A percentile compares a stretch with the other conserved stretches of the same genome.
Conservation (phyloP, 1,140 invertebrate species). For the Cheumatopsyche charites region DNA sequence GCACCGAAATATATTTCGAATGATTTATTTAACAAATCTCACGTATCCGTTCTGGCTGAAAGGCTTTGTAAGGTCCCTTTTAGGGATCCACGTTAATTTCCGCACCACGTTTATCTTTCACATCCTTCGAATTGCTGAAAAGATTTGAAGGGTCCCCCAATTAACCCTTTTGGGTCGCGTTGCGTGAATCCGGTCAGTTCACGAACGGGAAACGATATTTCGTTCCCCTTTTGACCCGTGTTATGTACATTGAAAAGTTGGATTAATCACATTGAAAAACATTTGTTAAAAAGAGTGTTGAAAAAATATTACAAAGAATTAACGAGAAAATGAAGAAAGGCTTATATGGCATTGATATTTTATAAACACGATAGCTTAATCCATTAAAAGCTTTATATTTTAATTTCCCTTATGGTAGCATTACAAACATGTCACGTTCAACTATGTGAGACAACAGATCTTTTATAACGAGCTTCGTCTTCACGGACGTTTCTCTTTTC, state of each 20-base stretch:
- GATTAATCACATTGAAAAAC: not conserved
- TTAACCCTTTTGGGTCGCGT: conserved; percentile 17
- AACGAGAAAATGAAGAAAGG: too few species aligned
- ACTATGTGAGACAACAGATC: not conserved
- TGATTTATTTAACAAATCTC: conserved; percentile 5
- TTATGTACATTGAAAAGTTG: conserved; percentile 8
- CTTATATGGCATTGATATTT: too few species aligned
- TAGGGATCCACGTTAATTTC: conserved; percentile 16
- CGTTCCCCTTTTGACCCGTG: not conserved
- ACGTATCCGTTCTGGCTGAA: not conserved
- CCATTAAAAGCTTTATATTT: too few species aligned
- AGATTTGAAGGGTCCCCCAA: conserved; percentile 23
- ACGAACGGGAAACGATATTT: conserved; percentile 17
- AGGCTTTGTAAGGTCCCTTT: not conserved
- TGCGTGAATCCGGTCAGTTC: conserved; percentile 16
- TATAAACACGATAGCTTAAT: too few species aligned
- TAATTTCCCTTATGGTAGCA: not conserved
- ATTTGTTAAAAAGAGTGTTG: too few species aligned
- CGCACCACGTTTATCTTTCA: conserved; percentile 16
- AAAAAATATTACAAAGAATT: too few species aligned
- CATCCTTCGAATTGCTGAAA: conserved; percentile 20
- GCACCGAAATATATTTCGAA: not conserved
- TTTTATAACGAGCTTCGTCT: conserved; percentile 1
- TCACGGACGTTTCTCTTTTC: not conserved
- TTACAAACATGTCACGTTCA: conserved; percentile 2